phyloP scores from a whole-genome alignment of 1,140 invertebrate species.

The Trichogramma pretiosum region DNA sequence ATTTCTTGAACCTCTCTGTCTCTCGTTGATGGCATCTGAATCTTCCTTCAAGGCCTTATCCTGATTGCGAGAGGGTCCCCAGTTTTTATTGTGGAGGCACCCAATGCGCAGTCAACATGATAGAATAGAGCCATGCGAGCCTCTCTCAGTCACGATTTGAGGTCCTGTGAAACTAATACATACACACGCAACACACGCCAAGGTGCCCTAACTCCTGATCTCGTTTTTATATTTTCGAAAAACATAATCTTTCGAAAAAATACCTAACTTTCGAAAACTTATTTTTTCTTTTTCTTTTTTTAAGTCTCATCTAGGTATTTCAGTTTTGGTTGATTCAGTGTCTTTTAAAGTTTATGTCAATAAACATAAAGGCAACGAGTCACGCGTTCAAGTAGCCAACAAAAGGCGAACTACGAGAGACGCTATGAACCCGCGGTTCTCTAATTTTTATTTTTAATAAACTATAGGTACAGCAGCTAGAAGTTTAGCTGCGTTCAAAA shows the following conservation, averaged over 20 bases:
- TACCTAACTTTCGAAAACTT: conserved; percentile 17
- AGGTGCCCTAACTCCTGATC: conserved; percentile 31
- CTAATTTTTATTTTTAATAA: conserved; percentile 4
- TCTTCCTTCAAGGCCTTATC: no score
- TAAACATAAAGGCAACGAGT: background rate
- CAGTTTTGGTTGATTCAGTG: conserved; percentile 5
- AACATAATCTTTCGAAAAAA: conserved; percentile 15
- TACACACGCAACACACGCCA: conserved; percentile 47
- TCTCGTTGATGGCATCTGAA: no score
- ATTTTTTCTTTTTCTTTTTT: conserved; percentile 15
- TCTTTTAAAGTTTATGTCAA: background rate
- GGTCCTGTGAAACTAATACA: conserved; percentile 48
- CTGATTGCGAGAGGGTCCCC: no score
- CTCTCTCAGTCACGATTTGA: conserved; percentile 22
- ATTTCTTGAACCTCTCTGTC: conserved; percentile 4
- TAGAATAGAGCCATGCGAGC: conserved; percentile 34
- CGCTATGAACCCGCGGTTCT: background rate
- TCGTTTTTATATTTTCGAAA: conserved; percentile 2
- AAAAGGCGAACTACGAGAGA: conserved; percentile 6
- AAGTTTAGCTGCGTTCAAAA: conserved; percentile 4
- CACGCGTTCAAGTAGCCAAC: conserved; percentile 14
- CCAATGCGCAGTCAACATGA: conserved; percentile 30
- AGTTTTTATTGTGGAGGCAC: conserved; percentile 3
- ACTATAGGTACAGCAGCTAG: no score
- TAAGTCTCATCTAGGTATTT: background rate